These are phyloP conservation scores for Oryzaephilus surinamensis DNA, from an alignment of 1,140 invertebrate genomes.

Conservation along the genomic window DNA sequence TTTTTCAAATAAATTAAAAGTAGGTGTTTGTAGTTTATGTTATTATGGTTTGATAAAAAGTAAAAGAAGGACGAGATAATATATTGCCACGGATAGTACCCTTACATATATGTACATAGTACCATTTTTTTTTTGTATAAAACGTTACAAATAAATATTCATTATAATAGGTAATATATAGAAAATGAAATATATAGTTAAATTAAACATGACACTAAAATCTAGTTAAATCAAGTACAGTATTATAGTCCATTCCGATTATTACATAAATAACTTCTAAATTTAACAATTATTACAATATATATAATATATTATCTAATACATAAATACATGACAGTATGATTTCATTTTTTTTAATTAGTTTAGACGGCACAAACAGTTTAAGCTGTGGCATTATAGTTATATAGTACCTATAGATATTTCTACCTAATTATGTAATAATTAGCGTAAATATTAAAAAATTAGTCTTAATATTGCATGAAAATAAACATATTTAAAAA, in stretches of 20 bases:
- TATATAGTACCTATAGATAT: too few species aligned
- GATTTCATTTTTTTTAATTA: constrained; percentile 3
- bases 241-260: too few species aligned
- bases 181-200: constrained; percentile 11
- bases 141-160: constrained; percentile 14
- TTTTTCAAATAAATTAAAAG: too few species aligned
- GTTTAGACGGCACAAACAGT: constrained; percentile 27
- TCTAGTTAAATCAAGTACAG: constrained; percentile 21
- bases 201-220: not conserved
- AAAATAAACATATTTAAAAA: too few species aligned
- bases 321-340: constrained; percentile 26
- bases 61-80: too few species aligned
- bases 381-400: constrained; percentile 24
- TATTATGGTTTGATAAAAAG: too few species aligned
- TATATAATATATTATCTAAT: constrained; percentile 17
- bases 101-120: constrained; percentile 15
- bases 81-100: too few species aligned
- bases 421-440: constrained; percentile 19
- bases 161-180: too few species aligned
- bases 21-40: too few species aligned
- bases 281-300: constrained; percentile 26
- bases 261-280: constrained; percentile 31
- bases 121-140: constrained; percentile 10
- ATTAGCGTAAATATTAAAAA: too few species aligned
- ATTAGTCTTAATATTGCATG: too few species aligned